Base-by-base conservation (phyloP, 64 coral and sea anemone genomes). In the Stylophora pistillata region DNA sequence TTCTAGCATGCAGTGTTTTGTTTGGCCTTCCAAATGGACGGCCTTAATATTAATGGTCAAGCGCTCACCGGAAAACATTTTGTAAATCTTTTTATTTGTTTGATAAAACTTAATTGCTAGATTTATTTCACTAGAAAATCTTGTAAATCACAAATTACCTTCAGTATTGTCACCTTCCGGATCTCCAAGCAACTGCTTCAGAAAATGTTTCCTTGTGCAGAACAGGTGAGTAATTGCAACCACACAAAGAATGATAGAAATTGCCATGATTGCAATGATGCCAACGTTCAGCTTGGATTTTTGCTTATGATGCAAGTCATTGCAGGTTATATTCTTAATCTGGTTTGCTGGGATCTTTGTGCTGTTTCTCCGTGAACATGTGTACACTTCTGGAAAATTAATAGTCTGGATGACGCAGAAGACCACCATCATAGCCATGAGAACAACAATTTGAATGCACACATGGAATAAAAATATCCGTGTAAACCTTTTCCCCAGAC, bases 251-350 rank as follows among this genome's bases (percentile, higher is more conserved):
- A 55, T 23, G 15, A 78, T 54, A 17, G 75, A 78, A 17, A 78
- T n/a, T 27, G 75, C 41, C 75, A 78, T 56, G 28, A 78, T 78
- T 53, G 18, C 33, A 56, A 78, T 55, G 56, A 78, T 57, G 15
- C 37, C 75, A 78, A 78, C 15, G 75, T 78, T 57, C 53, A 78
- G 53, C 25, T 28, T 78, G 1, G 47, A 23, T 78, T 78, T 78
- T 53, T 78, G 14, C 53, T 23, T 56, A 53, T 78, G 27, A 20
- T 41, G 75, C 15, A 78, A 78, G 21, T 78, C 75, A 78, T 78
- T 78, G 75, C 75, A 78, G 13, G 75, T 78, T 9, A 56, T 78
- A 78, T 55, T 54, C 21, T n/a, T n/a, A n/a, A 10, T n/a, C 27
- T 56, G 41, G 75, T 41, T 74, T 0, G 16, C 13, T n/a, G 75